A percentile compares a stretch with the other conserved stretches of the same genome.
Evolutionary conservation across 1,140 invertebrate genomes (phyloP).

Genomic region (Papilio polytes): DNA sequence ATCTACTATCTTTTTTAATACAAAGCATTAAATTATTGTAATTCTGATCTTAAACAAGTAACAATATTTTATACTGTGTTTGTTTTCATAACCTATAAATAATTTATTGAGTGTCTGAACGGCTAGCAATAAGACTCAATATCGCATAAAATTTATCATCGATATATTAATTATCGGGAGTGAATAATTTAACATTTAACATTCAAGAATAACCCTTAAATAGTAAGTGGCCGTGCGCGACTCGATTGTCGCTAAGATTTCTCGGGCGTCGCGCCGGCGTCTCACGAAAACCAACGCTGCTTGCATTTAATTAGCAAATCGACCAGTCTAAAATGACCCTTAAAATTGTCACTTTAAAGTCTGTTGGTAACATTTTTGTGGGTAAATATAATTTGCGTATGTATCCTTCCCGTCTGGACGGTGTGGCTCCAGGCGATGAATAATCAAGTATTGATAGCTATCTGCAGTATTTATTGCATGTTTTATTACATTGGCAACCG

Average conservation of each 20-base stretch:
- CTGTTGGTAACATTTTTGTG: not conserved
- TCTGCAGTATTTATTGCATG: conserved; percentile 39
- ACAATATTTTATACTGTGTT: not conserved
- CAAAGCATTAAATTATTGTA: not conserved
- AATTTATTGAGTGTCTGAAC: not conserved
- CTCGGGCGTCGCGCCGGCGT: conserved; percentile 35
- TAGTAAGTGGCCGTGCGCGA: conserved; percentile 29
- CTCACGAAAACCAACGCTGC: conserved; percentile 12
- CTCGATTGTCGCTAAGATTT: conserved; percentile 34
- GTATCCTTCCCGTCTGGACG: conserved; percentile 40
- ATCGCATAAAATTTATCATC: conserved; percentile 16
- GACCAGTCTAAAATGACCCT: conserved; percentile 6
- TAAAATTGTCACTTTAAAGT: not conserved
- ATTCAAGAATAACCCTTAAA: conserved; percentile 39
- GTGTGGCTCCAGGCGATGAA: conserved; percentile 42
- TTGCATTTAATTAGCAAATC: conserved; percentile 25
- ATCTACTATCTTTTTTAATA: not conserved
- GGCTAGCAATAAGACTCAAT: not conserved
- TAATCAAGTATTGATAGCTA: conserved; percentile 44
- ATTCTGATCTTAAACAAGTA: not conserved
- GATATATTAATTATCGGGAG: conserved; percentile 32
- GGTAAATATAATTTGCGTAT: conserved; percentile 14
- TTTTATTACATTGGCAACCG: conserved; percentile 39
- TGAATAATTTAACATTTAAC: conserved; percentile 37
- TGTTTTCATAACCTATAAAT: not conserved